phyloP scores from a whole-genome alignment of 2,113 vertebrate genomes.

The Chiloscyllium plagiosum region DNA sequence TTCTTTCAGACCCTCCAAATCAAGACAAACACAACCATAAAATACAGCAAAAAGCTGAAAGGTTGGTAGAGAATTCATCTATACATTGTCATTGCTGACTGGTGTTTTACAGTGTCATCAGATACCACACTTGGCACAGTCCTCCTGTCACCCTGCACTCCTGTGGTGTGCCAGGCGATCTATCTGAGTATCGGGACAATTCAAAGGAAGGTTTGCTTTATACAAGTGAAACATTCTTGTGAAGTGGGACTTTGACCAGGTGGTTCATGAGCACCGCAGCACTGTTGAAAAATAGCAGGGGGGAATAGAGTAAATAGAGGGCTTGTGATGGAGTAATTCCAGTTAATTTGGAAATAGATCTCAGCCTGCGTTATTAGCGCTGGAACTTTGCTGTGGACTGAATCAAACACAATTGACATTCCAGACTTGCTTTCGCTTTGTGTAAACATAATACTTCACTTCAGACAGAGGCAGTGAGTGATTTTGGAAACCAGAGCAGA shows the following conservation, averaged over 20 bases:
- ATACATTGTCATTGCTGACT: neutral
- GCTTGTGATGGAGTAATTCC: neutral
- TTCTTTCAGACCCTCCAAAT: neutral
- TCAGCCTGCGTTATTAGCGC: neutral
- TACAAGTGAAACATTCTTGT: neutral
- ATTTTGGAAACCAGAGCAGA: neutral
- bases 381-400: neutral
- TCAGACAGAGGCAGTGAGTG: neutral
- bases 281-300: no score
- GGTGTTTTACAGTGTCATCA: neutral
- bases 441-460: neutral
- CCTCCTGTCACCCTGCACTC: neutral
- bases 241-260: neutral
- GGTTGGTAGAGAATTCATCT: neutral
- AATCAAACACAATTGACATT: neutral
- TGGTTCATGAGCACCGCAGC: neutral
- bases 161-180: neutral
- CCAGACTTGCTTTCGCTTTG: neutral
- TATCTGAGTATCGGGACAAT: neutral
- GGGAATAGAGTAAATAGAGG: neutral
- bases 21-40: neutral
- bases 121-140: neutral
- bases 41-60: neutral
- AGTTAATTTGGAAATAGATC: constrained; percentile 3
- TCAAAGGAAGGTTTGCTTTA: neutral